A percentile compares a stretch with the other conserved stretches of the same genome.
phyloP scores from a whole-genome alignment of 2,888 invertebrate species.

The Athrips mouffetella region DNA sequence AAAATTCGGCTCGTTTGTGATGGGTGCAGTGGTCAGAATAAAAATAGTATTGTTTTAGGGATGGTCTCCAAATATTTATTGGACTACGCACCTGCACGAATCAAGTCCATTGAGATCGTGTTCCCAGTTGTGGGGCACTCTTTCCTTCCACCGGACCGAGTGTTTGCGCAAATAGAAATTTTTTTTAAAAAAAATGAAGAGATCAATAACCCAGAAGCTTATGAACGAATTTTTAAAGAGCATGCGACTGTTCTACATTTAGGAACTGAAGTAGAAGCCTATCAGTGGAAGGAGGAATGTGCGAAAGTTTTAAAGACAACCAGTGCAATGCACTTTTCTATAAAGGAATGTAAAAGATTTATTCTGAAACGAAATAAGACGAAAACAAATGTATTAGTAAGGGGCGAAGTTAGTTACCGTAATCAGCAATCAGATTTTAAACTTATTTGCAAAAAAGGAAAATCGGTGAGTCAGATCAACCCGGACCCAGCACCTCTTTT shows the following conservation, averaged over 20 bases:
- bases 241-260: slow-evolving; percentile 21
- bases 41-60: slow-evolving; percentile 27
- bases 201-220: slow-evolving; percentile 22
- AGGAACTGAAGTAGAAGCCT: slow-evolving; percentile 17
- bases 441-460: neutral
- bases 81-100: slow-evolving; percentile 16
- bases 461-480: neutral
- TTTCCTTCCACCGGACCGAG: slow-evolving; percentile 24
- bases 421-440: neutral
- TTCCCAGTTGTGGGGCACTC: slow-evolving; percentile 29
- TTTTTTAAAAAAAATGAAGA: slow-evolving; percentile 22
- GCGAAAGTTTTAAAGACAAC: slow-evolving; percentile 22
- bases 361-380: slow-evolving; percentile 21
- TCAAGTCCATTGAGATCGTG: slow-evolving; percentile 24
- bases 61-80: slow-evolving; percentile 30
- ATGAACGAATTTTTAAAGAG: slow-evolving; percentile 21
- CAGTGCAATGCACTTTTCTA: slow-evolving; percentile 21
- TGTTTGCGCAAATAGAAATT: slow-evolving; percentile 26
- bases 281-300: slow-evolving; percentile 20
- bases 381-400: slow-evolving; percentile 15
- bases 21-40: slow-evolving; percentile 27
- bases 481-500: neutral
- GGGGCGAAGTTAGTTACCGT: slow-evolving; percentile 8
- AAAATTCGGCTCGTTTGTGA: slow-evolving; percentile 23
- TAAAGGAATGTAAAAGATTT: slow-evolving; percentile 26